phyloP scores from a whole-genome alignment of 2,113 vertebrate species.

The Himantopus leucocephalus region DNA sequence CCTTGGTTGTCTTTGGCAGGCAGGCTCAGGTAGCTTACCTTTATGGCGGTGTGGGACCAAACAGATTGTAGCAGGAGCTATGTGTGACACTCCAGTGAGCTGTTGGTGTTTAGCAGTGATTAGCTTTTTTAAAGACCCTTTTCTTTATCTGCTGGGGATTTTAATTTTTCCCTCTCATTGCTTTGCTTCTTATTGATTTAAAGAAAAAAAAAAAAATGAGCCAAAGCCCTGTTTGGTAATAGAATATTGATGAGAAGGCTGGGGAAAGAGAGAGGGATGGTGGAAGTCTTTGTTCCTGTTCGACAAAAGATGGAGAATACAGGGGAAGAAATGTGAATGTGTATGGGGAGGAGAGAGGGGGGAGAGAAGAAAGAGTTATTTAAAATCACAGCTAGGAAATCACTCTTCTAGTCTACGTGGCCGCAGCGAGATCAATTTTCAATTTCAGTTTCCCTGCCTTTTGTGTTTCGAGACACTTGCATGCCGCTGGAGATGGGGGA shows the following conservation, averaged over 20 bases:
- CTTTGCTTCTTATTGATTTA: conserved; percentile 50
- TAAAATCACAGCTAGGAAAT: conserved; percentile 58
- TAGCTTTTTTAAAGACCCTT: conserved; percentile 5
- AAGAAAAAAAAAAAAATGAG: background rate
- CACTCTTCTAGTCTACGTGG: background rate
- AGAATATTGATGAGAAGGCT: conserved; percentile 62
- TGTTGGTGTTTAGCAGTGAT: background rate
- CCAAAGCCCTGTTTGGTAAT: conserved; percentile 24
- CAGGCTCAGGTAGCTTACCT: background rate
- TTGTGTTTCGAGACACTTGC: conserved; percentile 40
- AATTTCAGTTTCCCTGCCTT: conserved; percentile 58
- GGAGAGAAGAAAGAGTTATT: conserved; percentile 32
- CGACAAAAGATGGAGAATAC: conserved; percentile 35
- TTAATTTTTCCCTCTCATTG: conserved; percentile 21
- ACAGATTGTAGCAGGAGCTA: background rate
- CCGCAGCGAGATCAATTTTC: conserved; percentile 65
- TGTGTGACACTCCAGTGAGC: background rate
- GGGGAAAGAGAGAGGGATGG: background rate
- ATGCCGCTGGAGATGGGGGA: background rate
- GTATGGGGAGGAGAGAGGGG: background rate
- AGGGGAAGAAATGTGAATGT: conserved; percentile 11
- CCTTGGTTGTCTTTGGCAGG: background rate
- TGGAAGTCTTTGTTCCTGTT: conserved; percentile 54
- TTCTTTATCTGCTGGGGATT: conserved; percentile 1
- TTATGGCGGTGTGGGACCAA: background rate